phyloP scores from a whole-genome alignment of 2,888 invertebrate genomes.

The Tridacna gigas region DNA sequence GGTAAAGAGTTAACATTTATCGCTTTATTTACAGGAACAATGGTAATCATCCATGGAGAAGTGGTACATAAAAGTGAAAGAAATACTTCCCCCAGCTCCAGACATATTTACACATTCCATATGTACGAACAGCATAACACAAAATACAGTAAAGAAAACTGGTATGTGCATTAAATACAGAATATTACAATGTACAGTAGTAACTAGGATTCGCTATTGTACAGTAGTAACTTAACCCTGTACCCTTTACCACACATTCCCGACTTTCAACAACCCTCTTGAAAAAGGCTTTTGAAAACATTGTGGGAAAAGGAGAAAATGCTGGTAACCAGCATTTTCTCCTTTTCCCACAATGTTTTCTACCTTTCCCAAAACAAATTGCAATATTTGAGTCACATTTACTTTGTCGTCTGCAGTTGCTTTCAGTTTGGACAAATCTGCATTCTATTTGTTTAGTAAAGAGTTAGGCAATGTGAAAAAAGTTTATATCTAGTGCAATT shows the following conservation, averaged over 20 bases:
- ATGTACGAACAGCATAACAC: slow-evolving; percentile 91
- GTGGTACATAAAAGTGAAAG: slow-evolving; percentile 96
- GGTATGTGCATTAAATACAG: slow-evolving; percentile 86
- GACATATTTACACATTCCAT: slow-evolving; percentile 98
- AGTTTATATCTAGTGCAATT: no score
- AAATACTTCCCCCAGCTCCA: slow-evolving; percentile 92
- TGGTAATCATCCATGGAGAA: slow-evolving; percentile 95
- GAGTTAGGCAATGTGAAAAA: no score
- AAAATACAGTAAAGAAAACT: slow-evolving; percentile 92
- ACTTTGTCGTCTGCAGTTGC: no score
- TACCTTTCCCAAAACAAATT: no score
- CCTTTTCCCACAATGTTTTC: slow-evolving; percentile 1
- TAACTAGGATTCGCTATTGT: no score
- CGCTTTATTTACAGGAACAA: slow-evolving; percentile 88
- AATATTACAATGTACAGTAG: neutral
- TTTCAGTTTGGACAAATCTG: no score
- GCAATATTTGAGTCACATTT: no score
- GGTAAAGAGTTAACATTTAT: no score
- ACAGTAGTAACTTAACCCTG: neutral
- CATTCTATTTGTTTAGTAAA: no score
- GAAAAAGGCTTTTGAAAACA: neutral
- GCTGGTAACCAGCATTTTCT: neutral
- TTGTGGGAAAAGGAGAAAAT: slow-evolving; percentile 10
- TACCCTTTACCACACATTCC: neutral
- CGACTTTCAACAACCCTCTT: neutral